Conservation (phyloP, 2,113 vertebrate genomes). For the Sorex fumeus region DNA sequence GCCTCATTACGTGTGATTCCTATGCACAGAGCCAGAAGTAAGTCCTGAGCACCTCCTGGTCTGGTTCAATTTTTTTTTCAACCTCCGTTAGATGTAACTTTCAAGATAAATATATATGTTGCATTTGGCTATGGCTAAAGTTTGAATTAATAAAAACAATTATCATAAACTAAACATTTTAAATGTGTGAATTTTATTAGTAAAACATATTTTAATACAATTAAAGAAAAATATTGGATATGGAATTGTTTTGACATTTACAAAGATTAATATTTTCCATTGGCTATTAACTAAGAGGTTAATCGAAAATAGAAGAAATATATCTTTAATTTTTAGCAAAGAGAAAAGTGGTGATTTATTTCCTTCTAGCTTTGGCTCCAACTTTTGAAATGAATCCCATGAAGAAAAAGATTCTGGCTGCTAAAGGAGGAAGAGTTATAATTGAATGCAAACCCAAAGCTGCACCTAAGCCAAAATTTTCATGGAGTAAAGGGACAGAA, state of each 20-base stretch:
- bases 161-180: background rate
- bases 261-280: background rate
- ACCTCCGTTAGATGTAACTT: background rate
- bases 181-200: background rate
- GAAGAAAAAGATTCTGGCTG: constrained; percentile 93
- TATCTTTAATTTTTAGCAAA: background rate
- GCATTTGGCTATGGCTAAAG: background rate
- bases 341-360: constrained; percentile 56
- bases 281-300: background rate
- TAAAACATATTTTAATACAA: constrained; percentile 4
- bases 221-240: background rate
- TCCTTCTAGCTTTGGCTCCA: constrained; percentile 92
- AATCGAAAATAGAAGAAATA: background rate
- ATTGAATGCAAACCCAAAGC: constrained; percentile 97
- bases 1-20: no score
- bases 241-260: background rate
- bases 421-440: constrained; percentile 94
- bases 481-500: constrained; percentile 98
- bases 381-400: constrained; percentile 96
- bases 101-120: background rate
- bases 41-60: no score
- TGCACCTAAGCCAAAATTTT: constrained; percentile 94
- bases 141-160: background rate
- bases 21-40: no score
- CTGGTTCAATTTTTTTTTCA: no score